Evolutionary conservation across 53 echinoderm and acorn worm species (phyloP), one percentile per base, ranked within the genome.

Genomic region (Henricia sp.): DNA sequence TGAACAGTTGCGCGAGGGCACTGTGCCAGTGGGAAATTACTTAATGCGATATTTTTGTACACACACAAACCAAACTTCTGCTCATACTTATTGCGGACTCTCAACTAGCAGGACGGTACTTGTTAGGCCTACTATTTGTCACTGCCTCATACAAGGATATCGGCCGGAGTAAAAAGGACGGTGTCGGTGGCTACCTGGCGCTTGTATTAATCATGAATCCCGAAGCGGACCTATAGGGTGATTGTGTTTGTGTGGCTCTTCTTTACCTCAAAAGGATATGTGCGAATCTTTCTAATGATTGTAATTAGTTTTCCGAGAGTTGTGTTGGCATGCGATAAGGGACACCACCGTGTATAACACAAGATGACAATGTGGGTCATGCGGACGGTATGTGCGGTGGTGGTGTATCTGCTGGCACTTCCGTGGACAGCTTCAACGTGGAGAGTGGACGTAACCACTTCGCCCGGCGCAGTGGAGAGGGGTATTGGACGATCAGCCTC

Each of bases 11-110:
- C 63, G 33, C 64, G 80, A 48, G 46, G 12, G 29, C 20, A 43
- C 44, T 27, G 35, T 32, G 62, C 64, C 80, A 29, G 48, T 44
- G 62, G 56, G 35, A 43, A 80, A 62, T 80, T 46, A 80, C 80
- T 80, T 80, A 80, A 80, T 80, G 80, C 80, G 80, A 64, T 80
- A 80, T 80, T 80, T 80, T 80, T 63, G 63, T 46, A 80, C 80
- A 35, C 80, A 48, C 1, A 30, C n/a, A n/a, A n/a, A n/a, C n/a
- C n/a, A n/a, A n/a, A 43, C 43, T 80, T 80, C 46, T 80, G 64
- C 80, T 64, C 80, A 23, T 48, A 64, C 32, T 50, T 40, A 62
- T n/a, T 59, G 77, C 27, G 29, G 58, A 33, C 48, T 62, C 48
- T 39, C n/a, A 16, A 23, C 64, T 43, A 50, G 37, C 41, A 43